A percentile compares a stretch with the other conserved stretches of the same genome.
Evolutionary conservation across 2,888 invertebrate species (phyloP).

Genomic region (Cephus sareptanus): DNA sequence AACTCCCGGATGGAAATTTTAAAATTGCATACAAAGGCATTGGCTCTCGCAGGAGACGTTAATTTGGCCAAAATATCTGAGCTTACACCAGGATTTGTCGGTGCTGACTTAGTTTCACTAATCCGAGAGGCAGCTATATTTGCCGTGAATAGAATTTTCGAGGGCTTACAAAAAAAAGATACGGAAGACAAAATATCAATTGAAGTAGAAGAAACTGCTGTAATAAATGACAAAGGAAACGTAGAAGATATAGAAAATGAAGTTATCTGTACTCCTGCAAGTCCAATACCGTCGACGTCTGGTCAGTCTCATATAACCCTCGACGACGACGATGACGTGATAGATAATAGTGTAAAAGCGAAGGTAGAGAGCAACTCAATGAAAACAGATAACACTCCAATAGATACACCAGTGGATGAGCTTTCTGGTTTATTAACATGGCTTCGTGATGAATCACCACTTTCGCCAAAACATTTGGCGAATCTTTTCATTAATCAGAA

Average conservation of each 20-base stretch:
- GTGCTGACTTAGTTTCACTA: slow-evolving; percentile 90
- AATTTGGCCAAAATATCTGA: slow-evolving; percentile 81
- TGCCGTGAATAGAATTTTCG: slow-evolving; percentile 74
- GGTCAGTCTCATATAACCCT: neutral
- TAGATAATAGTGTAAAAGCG: neutral
- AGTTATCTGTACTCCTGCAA: neutral
- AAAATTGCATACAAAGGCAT: slow-evolving; percentile 75
- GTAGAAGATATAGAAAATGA: neutral
- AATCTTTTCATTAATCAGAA: slow-evolving; percentile 77
- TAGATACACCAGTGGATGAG: neutral
- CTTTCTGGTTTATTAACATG: slow-evolving; percentile 73
- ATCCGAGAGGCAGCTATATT: slow-evolving; percentile 89
- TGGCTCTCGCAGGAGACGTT: slow-evolving; percentile 78
- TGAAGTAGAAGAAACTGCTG: neutral
- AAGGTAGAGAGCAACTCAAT: neutral
- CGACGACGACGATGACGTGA: neutral
- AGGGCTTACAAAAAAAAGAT: neutral
- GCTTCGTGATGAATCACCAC: slow-evolving; percentile 73
- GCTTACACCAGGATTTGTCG: slow-evolving; percentile 95
- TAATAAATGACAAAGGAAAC: neutral
- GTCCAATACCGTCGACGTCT: neutral
- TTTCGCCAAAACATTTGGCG: slow-evolving; percentile 73
- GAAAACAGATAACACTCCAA: neutral
- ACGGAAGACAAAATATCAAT: neutral
- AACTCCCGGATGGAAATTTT: slow-evolving; percentile 85